phyloP scores from a whole-genome alignment of 2,797 vertebrate genomes.

The Corythornis leucogaster region DNA sequence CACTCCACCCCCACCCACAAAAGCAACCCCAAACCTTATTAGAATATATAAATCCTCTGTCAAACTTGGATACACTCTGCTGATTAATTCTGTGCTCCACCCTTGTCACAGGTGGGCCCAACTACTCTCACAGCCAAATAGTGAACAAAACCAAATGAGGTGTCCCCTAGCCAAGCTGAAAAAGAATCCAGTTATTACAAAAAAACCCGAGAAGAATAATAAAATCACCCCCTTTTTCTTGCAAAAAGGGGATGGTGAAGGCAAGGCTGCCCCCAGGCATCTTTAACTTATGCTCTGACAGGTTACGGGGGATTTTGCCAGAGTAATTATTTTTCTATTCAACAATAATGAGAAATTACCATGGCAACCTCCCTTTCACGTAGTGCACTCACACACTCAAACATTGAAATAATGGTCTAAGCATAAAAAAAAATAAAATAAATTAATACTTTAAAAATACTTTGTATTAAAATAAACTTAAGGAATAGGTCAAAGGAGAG shows the following conservation, averaged over 20 bases:
- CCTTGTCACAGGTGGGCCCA: conserved; percentile 41
- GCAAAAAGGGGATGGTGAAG: conserved; percentile 65
- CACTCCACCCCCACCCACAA: not conserved
- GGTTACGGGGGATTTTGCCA: conserved; percentile 85
- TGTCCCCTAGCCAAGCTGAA: not conserved
- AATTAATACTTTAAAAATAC: conserved; percentile 68
- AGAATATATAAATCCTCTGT: not conserved
- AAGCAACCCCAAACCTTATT: not conserved
- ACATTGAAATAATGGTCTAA: conserved; percentile 77
- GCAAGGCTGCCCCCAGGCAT: conserved; percentile 79
- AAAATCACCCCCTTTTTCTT: not conserved
- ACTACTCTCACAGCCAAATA: conserved; percentile 11
- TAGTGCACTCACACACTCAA: conserved; percentile 73
- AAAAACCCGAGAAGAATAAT: not conserved
- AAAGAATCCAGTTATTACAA: not conserved
- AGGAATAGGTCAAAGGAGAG: conserved; percentile 60
- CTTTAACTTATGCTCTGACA: conserved; percentile 85
- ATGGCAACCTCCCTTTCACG: conserved; percentile 83
- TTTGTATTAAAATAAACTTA: conserved; percentile 71
- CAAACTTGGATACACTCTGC: not conserved
- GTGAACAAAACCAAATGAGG: conserved; percentile 15
- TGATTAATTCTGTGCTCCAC: conserved; percentile 44
- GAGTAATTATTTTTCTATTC: conserved; percentile 88
- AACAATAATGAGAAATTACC: conserved; percentile 89
- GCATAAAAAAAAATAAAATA: conserved; percentile 46